phyloP scores from a whole-genome alignment of 2,113 vertebrate species.

The Aplodontia rufa region DNA sequence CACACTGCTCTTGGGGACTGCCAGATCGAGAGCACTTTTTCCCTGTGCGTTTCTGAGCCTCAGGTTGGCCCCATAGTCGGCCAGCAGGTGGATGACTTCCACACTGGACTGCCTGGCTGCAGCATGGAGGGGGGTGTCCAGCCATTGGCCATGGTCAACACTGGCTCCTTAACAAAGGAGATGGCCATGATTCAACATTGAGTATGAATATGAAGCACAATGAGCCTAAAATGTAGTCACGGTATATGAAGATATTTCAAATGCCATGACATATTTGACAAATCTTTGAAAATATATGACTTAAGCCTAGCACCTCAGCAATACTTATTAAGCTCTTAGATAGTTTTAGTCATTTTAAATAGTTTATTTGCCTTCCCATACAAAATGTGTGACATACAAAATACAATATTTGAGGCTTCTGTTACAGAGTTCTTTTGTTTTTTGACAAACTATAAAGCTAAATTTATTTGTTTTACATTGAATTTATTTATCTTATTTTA shows the following conservation, averaged over 20 bases:
- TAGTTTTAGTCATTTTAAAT: background rate
- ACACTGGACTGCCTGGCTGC: constrained; percentile 84
- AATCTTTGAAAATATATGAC: background rate
- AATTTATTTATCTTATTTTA: no score
- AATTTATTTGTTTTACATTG: background rate
- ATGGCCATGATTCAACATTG: background rate
- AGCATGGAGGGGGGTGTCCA: constrained; percentile 90
- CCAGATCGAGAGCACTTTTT: constrained; percentile 89
- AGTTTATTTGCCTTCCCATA: background rate
- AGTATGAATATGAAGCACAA: background rate
- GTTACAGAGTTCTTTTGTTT: background rate
- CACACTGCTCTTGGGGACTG: constrained; percentile 83
- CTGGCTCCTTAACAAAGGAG: constrained; percentile 87
- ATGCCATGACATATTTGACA: background rate
- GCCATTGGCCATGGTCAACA: constrained; percentile 84
- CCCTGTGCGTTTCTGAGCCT: constrained; percentile 88
- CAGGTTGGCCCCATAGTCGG: constrained; percentile 91
- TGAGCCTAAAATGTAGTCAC: background rate
- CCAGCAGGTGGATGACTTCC: constrained; percentile 86
- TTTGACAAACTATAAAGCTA: constrained; percentile 2
- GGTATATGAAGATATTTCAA: background rate
- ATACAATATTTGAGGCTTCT: background rate
- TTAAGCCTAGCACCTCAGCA: background rate
- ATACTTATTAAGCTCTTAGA: background rate
- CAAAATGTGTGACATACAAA: background rate